phyloP scores from a whole-genome alignment of 2,113 vertebrate genomes.

The Merops nubicus region DNA sequence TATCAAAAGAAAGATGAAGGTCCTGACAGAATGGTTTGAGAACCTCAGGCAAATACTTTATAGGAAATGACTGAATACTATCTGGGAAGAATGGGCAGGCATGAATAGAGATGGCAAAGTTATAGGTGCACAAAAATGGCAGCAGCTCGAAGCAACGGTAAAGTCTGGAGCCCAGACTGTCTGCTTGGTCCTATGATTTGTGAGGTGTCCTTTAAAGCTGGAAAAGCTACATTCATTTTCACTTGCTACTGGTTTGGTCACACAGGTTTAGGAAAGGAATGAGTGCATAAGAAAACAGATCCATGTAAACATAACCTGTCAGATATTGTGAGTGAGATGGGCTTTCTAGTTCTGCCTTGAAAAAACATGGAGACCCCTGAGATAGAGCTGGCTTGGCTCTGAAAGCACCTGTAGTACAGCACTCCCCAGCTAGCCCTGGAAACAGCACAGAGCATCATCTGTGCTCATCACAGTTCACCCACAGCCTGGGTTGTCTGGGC shows the following conservation, averaged over 20 bases:
- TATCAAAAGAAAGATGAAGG: neutral
- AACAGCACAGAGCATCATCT: neutral
- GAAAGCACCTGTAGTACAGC: neutral
- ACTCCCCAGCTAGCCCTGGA: neutral
- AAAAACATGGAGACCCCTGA: neutral
- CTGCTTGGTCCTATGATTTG: neutral
- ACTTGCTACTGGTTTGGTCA: neutral
- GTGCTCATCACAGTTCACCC: neutral
- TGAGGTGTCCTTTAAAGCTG: neutral
- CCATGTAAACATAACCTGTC: neutral
- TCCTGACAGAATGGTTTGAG: neutral
- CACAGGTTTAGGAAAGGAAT: neutral
- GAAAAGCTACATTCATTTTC: neutral
- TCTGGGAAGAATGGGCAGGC: accelerated
- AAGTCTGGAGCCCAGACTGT: neutral
- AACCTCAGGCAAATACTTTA: neutral
- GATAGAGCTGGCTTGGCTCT: neutral
- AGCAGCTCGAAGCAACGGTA: neutral
- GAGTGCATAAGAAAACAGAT: neutral
- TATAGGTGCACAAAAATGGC: neutral
- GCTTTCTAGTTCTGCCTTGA: neutral
- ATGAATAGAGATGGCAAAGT: neutral
- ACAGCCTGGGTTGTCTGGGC: neutral
- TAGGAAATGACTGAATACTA: neutral
- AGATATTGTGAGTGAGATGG: neutral